Evolutionary conservation across 2,888 invertebrate species (phyloP).

Genomic region (Polymixis flavicincta): DNA sequence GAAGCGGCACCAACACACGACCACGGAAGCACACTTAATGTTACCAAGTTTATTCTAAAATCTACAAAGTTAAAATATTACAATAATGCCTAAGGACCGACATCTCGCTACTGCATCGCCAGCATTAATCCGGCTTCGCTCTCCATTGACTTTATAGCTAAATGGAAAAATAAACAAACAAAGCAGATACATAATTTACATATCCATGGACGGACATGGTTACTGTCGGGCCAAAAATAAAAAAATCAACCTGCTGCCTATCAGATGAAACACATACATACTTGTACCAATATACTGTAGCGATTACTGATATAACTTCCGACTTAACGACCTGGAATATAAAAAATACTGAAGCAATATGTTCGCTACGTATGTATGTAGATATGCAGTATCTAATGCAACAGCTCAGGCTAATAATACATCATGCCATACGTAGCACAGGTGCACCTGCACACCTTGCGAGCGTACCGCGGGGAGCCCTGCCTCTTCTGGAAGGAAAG

Average conservation of each 20-base stretch:
- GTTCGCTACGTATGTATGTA: conserved; percentile 53
- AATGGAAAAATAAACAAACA: conserved; percentile 62
- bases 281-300: conserved; percentile 35
- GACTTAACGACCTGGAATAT: conserved; percentile 54
- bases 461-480: conserved; percentile 52
- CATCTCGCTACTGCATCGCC: conserved; percentile 32
- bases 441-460: conserved; percentile 67
- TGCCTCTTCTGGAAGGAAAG: conserved; percentile 60
- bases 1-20: conserved; percentile 41
- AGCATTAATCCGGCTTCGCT: conserved; percentile 19
- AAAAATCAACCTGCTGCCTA: conserved; percentile 42
- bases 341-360: conserved; percentile 55
- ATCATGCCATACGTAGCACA: conserved; percentile 62
- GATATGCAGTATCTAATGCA: conserved; percentile 53
- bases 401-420: conserved; percentile 63
- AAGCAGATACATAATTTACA: conserved; percentile 51
- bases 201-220: conserved; percentile 48
- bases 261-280: conserved; percentile 41
- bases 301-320: conserved; percentile 39
- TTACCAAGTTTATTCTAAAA: conserved; percentile 28
- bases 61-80: conserved; percentile 6
- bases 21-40: conserved; percentile 43
- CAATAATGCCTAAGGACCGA: conserved; percentile 18
- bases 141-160: conserved; percentile 49
- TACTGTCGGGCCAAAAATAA: conserved; percentile 40